These are phyloP conservation scores for Tangara arthus DNA, from an alignment of 2,797 vertebrate genomes.

Conservation along the genomic window DNA sequence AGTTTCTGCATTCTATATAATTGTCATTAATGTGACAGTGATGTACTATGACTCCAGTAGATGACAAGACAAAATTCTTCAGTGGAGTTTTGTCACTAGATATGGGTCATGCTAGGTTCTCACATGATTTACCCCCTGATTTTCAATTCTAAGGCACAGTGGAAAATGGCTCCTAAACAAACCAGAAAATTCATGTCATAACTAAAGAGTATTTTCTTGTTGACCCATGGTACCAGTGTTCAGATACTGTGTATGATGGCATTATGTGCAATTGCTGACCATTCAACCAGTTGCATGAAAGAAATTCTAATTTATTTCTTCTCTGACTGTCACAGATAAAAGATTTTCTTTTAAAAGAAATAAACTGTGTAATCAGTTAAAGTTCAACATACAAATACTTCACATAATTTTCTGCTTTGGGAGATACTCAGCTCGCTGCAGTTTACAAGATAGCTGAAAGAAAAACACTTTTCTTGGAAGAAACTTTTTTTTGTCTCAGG, in stretches of 20 bases:
- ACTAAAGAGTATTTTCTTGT: background rate
- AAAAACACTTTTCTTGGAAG: background rate
- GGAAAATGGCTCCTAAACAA: background rate
- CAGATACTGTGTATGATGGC: background rate
- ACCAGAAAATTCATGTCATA: background rate
- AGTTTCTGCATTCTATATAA: background rate
- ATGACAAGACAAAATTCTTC: background rate
- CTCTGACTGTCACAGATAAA: background rate
- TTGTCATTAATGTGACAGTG: fast-evolving
- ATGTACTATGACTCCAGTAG: background rate
- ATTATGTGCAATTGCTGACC: background rate
- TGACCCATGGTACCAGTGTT: background rate
- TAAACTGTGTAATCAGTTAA: background rate
- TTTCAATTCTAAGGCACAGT: background rate
- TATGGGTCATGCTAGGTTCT: fast-evolving
- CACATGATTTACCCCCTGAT: background rate
- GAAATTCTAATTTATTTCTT: background rate
- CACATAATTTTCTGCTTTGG: background rate
- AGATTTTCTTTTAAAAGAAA: background rate
- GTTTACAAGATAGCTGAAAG: background rate
- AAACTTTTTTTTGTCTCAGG: background rate
- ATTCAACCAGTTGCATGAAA: background rate
- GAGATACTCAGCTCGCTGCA: background rate
- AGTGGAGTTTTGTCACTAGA: background rate
- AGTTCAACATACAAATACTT: background rate